phyloP scores from a whole-genome alignment of 1,140 invertebrate genomes.

The Linepithema humile region DNA sequence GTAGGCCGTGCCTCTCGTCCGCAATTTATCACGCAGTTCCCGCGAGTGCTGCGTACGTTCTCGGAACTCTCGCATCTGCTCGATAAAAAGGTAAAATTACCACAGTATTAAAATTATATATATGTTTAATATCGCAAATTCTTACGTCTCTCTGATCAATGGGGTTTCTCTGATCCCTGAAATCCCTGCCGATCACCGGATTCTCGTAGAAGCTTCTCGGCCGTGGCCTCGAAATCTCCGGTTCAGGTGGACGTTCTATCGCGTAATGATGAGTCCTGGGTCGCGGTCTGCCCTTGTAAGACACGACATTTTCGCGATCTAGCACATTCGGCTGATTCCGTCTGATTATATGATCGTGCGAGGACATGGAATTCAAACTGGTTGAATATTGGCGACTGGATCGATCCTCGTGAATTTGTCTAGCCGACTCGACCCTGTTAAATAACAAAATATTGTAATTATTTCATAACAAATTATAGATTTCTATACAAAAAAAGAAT shows the following conservation, averaged over 20 bases:
- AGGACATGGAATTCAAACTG: constrained; percentile 58
- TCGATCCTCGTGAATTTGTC: constrained; percentile 73
- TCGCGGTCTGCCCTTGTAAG: constrained; percentile 76
- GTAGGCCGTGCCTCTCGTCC: constrained; percentile 80
- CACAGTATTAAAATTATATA: not conserved
- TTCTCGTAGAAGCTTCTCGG: constrained; percentile 83
- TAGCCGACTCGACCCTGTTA: constrained; percentile 69
- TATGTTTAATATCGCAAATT: too few relatives aligned
- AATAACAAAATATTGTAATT: constrained; percentile 21
- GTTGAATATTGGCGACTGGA: constrained; percentile 60
- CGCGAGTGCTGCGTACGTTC: constrained; percentile 67
- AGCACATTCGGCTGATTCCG: constrained; percentile 77
- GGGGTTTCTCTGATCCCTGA: constrained; percentile 76
- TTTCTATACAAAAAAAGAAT: too few relatives aligned
- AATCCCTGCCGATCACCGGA: constrained; percentile 76
- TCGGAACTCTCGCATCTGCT: constrained; percentile 74
- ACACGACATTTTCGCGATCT: constrained; percentile 75
- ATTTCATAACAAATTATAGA: not conserved
- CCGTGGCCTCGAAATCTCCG: constrained; percentile 77
- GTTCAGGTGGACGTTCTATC: constrained; percentile 75
- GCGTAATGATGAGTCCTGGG: constrained; percentile 79
- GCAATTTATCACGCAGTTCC: constrained; percentile 74
- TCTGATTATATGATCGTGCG: constrained; percentile 76
- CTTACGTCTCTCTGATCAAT: constrained; percentile 77
- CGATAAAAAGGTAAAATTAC: not conserved